Evolutionary conservation across 1,140 invertebrate genomes (phyloP).

Genomic region (Philaenus spumarius): DNA sequence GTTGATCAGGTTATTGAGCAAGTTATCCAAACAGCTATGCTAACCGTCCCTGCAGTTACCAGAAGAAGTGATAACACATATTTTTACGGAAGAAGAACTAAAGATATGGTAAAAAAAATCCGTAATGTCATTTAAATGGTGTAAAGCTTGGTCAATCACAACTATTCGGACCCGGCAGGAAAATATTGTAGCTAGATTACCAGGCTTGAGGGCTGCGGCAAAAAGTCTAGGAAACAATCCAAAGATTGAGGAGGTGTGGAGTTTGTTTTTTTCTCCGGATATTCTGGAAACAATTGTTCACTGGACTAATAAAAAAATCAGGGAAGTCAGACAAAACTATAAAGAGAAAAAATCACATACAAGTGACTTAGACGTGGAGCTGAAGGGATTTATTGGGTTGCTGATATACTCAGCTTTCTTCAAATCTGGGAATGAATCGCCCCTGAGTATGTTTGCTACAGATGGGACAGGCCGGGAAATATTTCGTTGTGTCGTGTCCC

Average conservation of each 20-base stretch:
- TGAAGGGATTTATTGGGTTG: constrained; percentile 9
- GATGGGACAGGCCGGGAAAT: constrained; percentile 25
- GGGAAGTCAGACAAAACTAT: constrained; percentile 1
- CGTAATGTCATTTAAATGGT: neutral
- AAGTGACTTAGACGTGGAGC: neutral
- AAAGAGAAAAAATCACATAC: neutral
- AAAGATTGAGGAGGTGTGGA: too few species aligned
- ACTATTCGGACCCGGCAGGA: neutral
- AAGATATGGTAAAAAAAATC: constrained; percentile 8
- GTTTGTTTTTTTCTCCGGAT: neutral
- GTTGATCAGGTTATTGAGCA: neutral
- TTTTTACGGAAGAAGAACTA: neutral
- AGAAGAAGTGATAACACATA: too few species aligned
- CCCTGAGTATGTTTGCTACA: constrained; percentile 13
- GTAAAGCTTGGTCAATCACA: neutral
- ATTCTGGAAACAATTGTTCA: too few species aligned
- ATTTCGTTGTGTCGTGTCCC: constrained; percentile 23
- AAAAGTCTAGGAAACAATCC: constrained; percentile 7
- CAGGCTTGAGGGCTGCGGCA: constrained; percentile 8
- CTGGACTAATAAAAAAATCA: too few species aligned
- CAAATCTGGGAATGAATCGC: constrained; percentile 8
- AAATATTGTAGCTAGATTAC: constrained; percentile 7
- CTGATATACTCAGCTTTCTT: neutral
- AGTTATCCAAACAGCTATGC: neutral
- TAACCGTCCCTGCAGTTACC: too few species aligned